phyloP scores from a whole-genome alignment of 2,888 invertebrate genomes.

The Drosophila paranaensis region DNA sequence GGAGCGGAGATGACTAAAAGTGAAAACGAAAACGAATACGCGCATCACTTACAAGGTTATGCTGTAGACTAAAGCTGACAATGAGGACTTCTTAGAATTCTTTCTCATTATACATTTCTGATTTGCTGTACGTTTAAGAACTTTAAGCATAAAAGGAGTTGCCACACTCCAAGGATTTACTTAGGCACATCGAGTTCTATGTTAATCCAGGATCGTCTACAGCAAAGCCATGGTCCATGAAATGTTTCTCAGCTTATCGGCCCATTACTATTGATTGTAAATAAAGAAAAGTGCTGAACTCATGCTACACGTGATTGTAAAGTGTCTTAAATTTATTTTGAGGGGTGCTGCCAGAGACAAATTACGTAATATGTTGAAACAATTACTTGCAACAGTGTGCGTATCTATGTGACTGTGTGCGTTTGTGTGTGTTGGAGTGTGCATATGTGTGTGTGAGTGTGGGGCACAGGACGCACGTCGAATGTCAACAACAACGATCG shows the following conservation, averaged over 20 bases:
- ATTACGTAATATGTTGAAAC: conserved; percentile 54
- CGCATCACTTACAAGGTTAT: no score
- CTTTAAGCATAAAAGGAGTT: not conserved
- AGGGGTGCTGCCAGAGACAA: conserved; percentile 30
- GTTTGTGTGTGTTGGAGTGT: not conserved
- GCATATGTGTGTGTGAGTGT: not conserved
- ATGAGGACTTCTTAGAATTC: not conserved
- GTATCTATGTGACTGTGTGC: not conserved
- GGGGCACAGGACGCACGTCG: conserved; percentile 40
- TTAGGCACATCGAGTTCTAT: not conserved
- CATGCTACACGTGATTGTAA: conserved; percentile 32
- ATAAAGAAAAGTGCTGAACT: conserved; percentile 28
- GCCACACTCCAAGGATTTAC: not conserved
- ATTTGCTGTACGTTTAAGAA: not conserved
- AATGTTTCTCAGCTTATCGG: conserved; percentile 31
- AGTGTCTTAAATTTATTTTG: conserved; percentile 9
- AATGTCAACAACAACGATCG: conserved; percentile 32
- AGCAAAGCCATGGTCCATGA: not conserved
- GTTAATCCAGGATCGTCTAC: not conserved
- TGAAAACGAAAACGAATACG: not conserved
- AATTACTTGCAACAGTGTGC: conserved; percentile 30
- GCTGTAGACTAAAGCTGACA: not conserved
- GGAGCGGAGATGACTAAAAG: not conserved
- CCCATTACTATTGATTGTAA: conserved; percentile 6
- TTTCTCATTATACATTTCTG: not conserved